These are phyloP conservation scores for Hippocampus mohnikei DNA, from an alignment of 2,113 vertebrate species.

Conservation along the genomic window DNA sequence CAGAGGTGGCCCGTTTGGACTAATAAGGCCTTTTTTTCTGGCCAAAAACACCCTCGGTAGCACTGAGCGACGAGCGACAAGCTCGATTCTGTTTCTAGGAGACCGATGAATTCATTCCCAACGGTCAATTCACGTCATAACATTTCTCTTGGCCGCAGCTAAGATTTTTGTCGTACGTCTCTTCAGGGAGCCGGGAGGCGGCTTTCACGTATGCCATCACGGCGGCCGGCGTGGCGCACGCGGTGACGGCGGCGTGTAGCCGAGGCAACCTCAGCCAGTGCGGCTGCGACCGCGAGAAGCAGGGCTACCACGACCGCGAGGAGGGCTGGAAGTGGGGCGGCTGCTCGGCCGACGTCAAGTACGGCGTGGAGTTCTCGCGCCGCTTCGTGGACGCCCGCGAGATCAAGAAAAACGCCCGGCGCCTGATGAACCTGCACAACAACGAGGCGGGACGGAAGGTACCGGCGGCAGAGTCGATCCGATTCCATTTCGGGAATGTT, in stretches of 20 bases:
- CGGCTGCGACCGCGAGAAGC: slow-evolving; percentile 95
- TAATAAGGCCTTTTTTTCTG: neutral
- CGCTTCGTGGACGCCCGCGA: slow-evolving; percentile 96
- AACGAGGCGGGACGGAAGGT: slow-evolving; percentile 98
- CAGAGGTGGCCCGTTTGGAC: neutral
- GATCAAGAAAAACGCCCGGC: slow-evolving; percentile 93
- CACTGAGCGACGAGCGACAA: neutral
- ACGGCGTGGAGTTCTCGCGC: slow-evolving; percentile 94
- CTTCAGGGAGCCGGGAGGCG: slow-evolving; percentile 91
- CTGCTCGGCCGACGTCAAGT: slow-evolving; percentile 94
- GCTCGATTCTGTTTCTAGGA: too few species aligned
- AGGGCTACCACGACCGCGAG: slow-evolving; percentile 94
- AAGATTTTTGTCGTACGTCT: slow-evolving; percentile 21
- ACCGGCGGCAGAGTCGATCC: slow-evolving; percentile 15
- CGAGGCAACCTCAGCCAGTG: slow-evolving; percentile 98
- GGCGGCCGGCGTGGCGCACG: slow-evolving; percentile 91
- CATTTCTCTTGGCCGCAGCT: too few species aligned
- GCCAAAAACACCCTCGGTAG: neutral
- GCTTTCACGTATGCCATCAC: slow-evolving; percentile 98
- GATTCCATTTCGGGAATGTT: too few species aligned
- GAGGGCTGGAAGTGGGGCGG: slow-evolving; percentile 99
- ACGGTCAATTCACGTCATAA: too few species aligned
- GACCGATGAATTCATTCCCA: neutral
- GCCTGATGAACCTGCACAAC: slow-evolving; percentile 99
- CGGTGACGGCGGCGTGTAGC: slow-evolving; percentile 92